Evolutionary conservation across 2,113 vertebrate species (phyloP).

Genomic region (Salvelinus namaycush): DNA sequence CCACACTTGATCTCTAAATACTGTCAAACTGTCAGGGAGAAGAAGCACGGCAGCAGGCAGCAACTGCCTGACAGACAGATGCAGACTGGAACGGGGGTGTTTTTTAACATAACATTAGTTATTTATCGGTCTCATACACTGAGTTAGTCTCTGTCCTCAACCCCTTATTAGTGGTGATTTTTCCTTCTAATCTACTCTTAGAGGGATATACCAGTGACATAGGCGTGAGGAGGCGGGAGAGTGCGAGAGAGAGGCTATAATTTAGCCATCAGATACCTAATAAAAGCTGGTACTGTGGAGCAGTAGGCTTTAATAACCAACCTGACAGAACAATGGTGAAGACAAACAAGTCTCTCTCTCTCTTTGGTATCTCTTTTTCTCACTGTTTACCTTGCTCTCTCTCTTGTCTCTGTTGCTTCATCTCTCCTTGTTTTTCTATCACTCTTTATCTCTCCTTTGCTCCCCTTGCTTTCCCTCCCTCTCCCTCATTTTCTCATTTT

Average conservation of each 20-base stretch:
- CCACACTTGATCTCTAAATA: conserved; percentile 44
- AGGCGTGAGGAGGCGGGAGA: conserved; percentile 21
- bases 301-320: conserved; percentile 34
- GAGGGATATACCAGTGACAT: conserved; percentile 37
- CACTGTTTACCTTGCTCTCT: conserved; percentile 4
- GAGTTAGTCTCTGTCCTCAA: conserved; percentile 33
- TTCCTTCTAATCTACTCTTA: conserved; percentile 50
- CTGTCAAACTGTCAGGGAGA: conserved; percentile 18
- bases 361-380: not conserved
- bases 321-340: conserved; percentile 15
- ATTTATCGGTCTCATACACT: not conserved
- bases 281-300: conserved; percentile 41
- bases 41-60: not conserved
- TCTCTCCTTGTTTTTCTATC: not conserved
- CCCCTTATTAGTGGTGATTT: conserved; percentile 48
- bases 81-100: not conserved
- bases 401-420: not conserved
- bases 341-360: conserved; percentile 29
- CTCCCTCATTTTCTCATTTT: not conserved
- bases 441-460: not conserved
- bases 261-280: conserved; percentile 50
- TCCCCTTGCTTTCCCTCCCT: not conserved
- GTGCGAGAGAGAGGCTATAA: conserved; percentile 23
- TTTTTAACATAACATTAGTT: not conserved
- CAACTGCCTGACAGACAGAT: not conserved